Evolutionary conservation across 1,140 invertebrate species (phyloP), one percentile per base, ranked within the genome.

Genomic region (Eufriesea mexicana): DNA sequence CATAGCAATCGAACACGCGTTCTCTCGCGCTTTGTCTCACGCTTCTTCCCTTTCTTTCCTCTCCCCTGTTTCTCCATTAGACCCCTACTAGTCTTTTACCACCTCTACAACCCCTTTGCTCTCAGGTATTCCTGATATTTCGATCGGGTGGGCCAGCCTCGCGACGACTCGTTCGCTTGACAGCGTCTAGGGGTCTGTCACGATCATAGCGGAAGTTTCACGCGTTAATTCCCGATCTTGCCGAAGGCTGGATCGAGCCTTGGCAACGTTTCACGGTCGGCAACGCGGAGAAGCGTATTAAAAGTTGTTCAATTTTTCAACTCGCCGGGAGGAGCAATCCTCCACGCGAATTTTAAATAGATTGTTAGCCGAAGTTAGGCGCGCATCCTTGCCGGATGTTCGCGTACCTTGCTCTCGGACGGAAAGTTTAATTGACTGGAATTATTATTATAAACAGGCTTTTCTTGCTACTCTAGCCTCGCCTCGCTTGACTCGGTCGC

Each of bases 1-100:
- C 84, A 18, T 82, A 55, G 76, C 88, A 84, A 86, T 88, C 88
- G 88, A 86, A 86, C 76, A 76, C 83, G 76, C 62, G 54, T 86
- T 82, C 70, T 25, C 49, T 28, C 35, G 12, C 49, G 25, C 59
- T 57, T 75, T 84, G 73, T 87, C 79, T 83, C 76, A n/a, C n/a
- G n/a, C 84, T 79, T 80, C 75, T 76, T 78, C 14, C 42, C 23
- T 68, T 14, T 49, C 51, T 59, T 75, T 16, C 20, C 16, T 35
- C 61, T 28, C 14, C 18, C 49, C 25, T 25, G 8, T 70, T 72
- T 10, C 47, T 1, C 49, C 20, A 7, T 9, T 28, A 20, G 7
- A 12, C 5, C 28, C 5, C 23, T 35, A 6, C n/a, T 25, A 12
- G 20, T 55, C 70, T 28, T 72, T 28, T 2, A 9, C 12, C 9